Base-by-base conservation (phyloP, 2,888 invertebrate species). In the Stratiomys singularior region DNA sequence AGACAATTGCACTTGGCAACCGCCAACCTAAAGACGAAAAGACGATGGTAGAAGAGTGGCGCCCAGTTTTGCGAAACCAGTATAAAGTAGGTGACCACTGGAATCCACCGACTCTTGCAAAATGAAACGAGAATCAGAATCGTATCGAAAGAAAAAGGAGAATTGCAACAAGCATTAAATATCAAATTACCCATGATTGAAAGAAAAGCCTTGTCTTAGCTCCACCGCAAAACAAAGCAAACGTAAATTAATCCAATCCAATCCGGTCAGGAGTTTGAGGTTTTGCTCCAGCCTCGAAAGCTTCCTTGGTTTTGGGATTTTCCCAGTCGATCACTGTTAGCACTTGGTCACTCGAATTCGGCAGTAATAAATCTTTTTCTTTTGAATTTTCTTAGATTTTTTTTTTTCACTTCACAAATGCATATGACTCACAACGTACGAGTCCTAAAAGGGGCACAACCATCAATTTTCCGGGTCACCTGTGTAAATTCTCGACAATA, bases 11-110 rank as follows among this genome's bases (percentile, higher is more conserved):
- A 15, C 46, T 44, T 0, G 11, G 60, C 37, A 37, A 37, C 37
- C 5, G 9, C 3, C 37, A 3, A 37, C 37, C 37, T 37, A 37
- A 37, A 37, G 37, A 9, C 37, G 3, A 9, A 37, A 37, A 3
- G 37, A 37, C 37, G 37, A 37, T 9, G 37, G 9, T 9, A 37
- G 23, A 60, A 25, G 13, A 66, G 15, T 58, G 74, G 58, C 74
- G 74, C 74, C 58, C 44, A 21, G 13, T 2, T n/a, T 58, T 28
- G 74, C 21, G 23, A n/a, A 72, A 72, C 72, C 58, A 15, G 72
- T 58, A n/a, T 23, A 74, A 74, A 74, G 37, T 74, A 74, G 74
- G 74, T 74, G 58, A 74, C 58, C 58, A 28, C 74, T 58, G 74
- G 72, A 74, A 74, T 74, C 25, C 60, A 58, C 15, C 56, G 30